phyloP scores from a whole-genome alignment of 1,140 invertebrate species.

The Micrasema longulum region DNA sequence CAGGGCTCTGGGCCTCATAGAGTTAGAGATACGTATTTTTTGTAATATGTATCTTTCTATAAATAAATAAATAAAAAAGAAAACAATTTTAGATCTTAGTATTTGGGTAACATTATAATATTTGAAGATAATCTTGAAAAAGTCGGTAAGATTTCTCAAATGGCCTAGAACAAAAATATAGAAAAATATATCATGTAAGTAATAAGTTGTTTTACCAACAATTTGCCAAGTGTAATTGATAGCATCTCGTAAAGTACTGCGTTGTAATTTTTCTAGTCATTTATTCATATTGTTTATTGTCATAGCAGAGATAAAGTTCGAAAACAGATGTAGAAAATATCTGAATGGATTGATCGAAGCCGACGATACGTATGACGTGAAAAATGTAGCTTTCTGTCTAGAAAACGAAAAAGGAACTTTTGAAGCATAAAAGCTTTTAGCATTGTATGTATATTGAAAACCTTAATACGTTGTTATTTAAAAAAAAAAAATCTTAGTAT shows the following conservation, averaged over 20 bases:
- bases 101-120: no score
- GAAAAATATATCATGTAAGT: no score
- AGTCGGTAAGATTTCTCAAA: no score
- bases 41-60: no score
- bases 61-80: no score
- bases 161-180: no score
- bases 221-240: slow-evolving; percentile 37
- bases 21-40: no score
- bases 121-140: no score
- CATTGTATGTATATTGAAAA: slow-evolving; percentile 37
- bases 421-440: slow-evolving; percentile 49
- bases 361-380: slow-evolving; percentile 45
- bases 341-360: slow-evolving; percentile 45
- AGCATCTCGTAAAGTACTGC: neutral
- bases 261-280: neutral
- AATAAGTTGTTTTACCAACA: neutral
- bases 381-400: slow-evolving; percentile 47
- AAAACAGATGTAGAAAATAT: slow-evolving; percentile 28
- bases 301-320: neutral
- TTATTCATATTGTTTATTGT: slow-evolving; percentile 25
- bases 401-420: neutral
- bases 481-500: no score
- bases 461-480: slow-evolving; percentile 22
- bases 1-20: no score
- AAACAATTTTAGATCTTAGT: no score